phyloP scores from a whole-genome alignment of 2,797 vertebrate species.

The Gymnopithys bicolor region DNA sequence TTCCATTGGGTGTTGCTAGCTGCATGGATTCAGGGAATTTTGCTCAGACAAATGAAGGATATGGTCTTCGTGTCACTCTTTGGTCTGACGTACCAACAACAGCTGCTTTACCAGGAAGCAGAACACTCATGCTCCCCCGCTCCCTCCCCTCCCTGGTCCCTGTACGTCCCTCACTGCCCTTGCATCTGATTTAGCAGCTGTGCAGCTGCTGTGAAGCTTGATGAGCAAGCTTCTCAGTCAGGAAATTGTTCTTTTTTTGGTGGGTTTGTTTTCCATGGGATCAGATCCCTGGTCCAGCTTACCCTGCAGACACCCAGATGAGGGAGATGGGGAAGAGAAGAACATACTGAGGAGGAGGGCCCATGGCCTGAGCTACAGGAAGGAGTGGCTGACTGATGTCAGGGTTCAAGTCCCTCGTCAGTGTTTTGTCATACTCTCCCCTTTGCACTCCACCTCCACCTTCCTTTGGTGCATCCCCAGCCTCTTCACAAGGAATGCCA shows the following conservation, averaged over 20 bases:
- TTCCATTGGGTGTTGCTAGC: neutral
- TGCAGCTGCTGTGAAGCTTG: neutral
- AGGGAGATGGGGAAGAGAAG: neutral
- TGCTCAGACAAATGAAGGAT: neutral
- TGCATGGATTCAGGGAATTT: neutral
- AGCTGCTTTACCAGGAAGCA: neutral
- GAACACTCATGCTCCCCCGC: rapidly evolving
- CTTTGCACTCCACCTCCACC: neutral
- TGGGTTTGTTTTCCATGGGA: neutral
- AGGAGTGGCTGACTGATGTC: neutral
- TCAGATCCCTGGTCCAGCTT: neutral
- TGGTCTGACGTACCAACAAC: neutral
- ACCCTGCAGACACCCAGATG: neutral
- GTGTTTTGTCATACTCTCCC: neutral
- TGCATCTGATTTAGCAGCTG: constrained; percentile 18
- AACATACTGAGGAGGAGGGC: neutral
- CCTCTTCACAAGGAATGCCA: neutral
- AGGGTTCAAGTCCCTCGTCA: neutral
- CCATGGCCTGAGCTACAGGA: neutral
- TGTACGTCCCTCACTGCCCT: neutral
- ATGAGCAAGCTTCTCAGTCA: neutral
- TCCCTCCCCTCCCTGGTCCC: neutral
- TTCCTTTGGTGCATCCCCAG: neutral
- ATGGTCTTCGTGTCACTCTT: rapidly evolving
- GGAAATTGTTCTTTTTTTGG: neutral